Conservation (phyloP, 2,888 invertebrate genomes). For the Drosophila melanosoma region DNA sequence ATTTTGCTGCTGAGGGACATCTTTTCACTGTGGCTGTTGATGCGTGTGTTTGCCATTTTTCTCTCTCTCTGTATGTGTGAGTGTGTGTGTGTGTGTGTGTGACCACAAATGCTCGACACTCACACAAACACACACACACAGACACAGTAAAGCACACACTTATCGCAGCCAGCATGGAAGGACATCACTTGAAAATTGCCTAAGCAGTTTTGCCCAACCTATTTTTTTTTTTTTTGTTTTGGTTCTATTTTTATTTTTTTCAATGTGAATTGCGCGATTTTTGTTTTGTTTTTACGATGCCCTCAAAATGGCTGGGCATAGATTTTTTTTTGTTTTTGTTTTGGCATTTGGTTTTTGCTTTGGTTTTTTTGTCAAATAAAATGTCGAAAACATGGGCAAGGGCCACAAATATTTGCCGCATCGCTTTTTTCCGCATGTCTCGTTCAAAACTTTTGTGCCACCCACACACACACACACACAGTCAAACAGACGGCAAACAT, state of each 20-base stretch:
- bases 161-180: constrained; percentile 65
- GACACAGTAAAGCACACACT: constrained; percentile 45
- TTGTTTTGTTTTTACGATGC: constrained; percentile 68
- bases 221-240: constrained; percentile 1
- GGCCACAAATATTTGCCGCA: constrained; percentile 46
- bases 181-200: constrained; percentile 82
- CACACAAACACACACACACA: constrained; percentile 33
- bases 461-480: constrained; percentile 7
- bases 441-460: constrained; percentile 58
- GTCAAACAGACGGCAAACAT: constrained; percentile 35
- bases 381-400: constrained; percentile 47
- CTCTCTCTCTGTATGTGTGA: neutral
- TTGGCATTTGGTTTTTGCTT: constrained; percentile 19
- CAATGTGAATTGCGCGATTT: constrained; percentile 45
- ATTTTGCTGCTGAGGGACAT: constrained; percentile 32
- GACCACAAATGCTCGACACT: constrained; percentile 42
- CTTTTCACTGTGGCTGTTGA: constrained; percentile 27
- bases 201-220: constrained; percentile 68
- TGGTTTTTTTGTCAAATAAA: constrained; percentile 46
- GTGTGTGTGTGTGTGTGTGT: constrained; percentile 21
- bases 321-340: constrained; percentile 35
- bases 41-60: constrained; percentile 44
- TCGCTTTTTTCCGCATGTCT: constrained; percentile 50
- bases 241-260: constrained; percentile 17
- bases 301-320: constrained; percentile 46